Base-by-base conservation (phyloP, 2,113 vertebrate species). In the Gambusia holbrooki region DNA sequence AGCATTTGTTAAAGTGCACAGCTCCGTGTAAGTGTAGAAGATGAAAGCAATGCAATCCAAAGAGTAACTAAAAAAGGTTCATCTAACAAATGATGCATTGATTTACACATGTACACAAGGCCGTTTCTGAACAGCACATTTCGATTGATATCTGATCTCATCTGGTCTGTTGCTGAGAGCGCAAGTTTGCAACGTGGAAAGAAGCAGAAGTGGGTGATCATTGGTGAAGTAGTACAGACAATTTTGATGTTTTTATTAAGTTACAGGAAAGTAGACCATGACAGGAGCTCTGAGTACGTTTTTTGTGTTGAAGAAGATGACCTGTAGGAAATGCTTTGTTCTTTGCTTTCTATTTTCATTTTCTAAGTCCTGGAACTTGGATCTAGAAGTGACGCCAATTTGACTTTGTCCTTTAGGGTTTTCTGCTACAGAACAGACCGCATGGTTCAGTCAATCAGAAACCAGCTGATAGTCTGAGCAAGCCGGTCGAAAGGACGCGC, bases 81-180 rank as follows among this genome's bases (percentile, higher is more conserved):
- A n/a, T 35, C 64, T 12, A 37, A 66, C 9, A 66, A 66, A 27
- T 66, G 22, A 66, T 25, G 25, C n/a, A 66, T 40, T 66, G 64
- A 40, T 30, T 66, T 66, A 66, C 64, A 65, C 33, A 65, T n/a
- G 63, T 33, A 65, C 33, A 66, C 64, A 66, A 32, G 25, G 63
- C 63, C 11, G 63, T 35, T 40, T 37, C 25, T 66, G 9, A 65
- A 65, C 11, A 37, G 64, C 22, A 40, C 10, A 37, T 66, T 7
- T 6, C 22, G 5, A n/a, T 22, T 58, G 51, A 58, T n/a, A 58
- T 10, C 25, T 25, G 8, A n/a, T 58, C 22, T 25, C 25, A n/a
- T n/a, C 2, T 58, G 51, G 25, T n/a, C 51, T 10, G 25, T n/a
- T 58, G 51, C 2, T 48, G 45, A 19, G 45, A 58, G 25, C 25